Base-by-base conservation (phyloP, 1,140 invertebrate genomes). In the Drosophila tani region DNA sequence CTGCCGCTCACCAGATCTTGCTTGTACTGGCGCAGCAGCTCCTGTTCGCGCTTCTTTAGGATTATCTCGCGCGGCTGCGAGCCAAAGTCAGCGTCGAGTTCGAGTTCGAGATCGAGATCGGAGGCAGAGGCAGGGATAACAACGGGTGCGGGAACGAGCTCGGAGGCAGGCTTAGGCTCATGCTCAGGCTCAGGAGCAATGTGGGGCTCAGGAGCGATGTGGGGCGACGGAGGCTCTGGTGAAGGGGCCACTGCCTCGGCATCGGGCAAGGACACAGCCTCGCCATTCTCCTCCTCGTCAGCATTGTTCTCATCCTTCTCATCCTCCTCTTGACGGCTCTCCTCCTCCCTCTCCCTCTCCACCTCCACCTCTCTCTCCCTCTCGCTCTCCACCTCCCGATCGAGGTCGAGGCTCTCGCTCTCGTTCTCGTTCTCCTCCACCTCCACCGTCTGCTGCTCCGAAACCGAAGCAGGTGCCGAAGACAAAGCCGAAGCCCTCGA, bases 21-120 rank as follows among this genome's bases (percentile, higher is more conserved):
- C 19, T 82, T 58, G 38, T 82, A 82, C 35, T 78, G 66, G 12
- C 68, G 85, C 60, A 82, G 41, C 4, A 73, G 46, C 50, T 82
- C 69, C 60, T 73, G 69, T 19, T 88, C 81, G 9, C 75, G 57
- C 32, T 81, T 70, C 47, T 64, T 81, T 0, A 85, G 58, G 11
- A 68, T 35, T 51, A 47, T 35, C 29, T 79, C 67, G 9, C 77
- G 67, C 4, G 59, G 11, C 17, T 58, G 65, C 29, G 68, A 43
- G n/a, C 45, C n/a, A 6, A 11, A 56, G 7, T 32, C 27, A 2
- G 27, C 15, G 3, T 11, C 56, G 35, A 45, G 32, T 8, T 56
- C 12, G 9, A 15, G 32, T 3, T 2, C 32, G 9, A 11, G 32
- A n/a, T n/a, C 53, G 14, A 35, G 32, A 35, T 11, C 32, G 32